phyloP scores from a whole-genome alignment of 2,888 invertebrate genomes.

The Gnatocerus cornutus region DNA sequence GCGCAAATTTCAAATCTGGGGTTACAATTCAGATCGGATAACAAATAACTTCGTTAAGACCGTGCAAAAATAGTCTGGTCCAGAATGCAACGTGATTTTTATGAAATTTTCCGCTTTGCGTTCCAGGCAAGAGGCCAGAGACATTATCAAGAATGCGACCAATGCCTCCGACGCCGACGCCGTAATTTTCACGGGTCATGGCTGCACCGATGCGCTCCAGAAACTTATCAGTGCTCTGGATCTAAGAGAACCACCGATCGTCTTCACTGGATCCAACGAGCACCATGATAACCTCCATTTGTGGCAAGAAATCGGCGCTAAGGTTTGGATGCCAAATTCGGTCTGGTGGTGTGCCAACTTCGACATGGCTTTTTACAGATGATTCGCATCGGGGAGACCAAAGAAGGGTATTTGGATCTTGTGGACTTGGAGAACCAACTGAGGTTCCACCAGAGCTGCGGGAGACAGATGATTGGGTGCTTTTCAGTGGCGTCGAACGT shows the following conservation, averaged over 20 bases:
- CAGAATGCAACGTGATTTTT: not conserved
- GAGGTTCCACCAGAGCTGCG: slow-evolving; percentile 76
- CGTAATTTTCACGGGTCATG: slow-evolving; percentile 83
- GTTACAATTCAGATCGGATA: too few species aligned
- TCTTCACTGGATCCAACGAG: slow-evolving; percentile 87
- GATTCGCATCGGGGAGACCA: slow-evolving; percentile 84
- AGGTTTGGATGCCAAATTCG: slow-evolving; percentile 69
- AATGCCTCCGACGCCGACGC: slow-evolving; percentile 88
- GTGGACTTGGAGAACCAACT: slow-evolving; percentile 83
- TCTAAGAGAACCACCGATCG: slow-evolving; percentile 77
- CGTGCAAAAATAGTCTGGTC: slow-evolving; percentile 8
- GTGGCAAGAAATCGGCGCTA: slow-evolving; percentile 86
- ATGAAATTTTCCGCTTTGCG: slow-evolving; percentile 2
- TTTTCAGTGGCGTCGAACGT: slow-evolving; percentile 91
- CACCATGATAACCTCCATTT: slow-evolving; percentile 85
- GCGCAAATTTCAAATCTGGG: too few species aligned
- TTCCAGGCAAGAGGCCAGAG: slow-evolving; percentile 84
- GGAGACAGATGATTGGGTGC: slow-evolving; percentile 85
- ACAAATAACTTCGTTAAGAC: too few species aligned
- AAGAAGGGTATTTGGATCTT: slow-evolving; percentile 86
- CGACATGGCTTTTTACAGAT: slow-evolving; percentile 73
- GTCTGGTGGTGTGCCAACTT: too few species aligned
- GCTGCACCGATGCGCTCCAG: slow-evolving; percentile 84
- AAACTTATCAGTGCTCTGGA: slow-evolving; percentile 83
- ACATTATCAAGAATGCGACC: slow-evolving; percentile 84